Percentiles rank a stretch among this genome's conserved stretches.
Conservation (phyloP, 2,797 vertebrate genomes). For the Selene dorsalis region DNA sequence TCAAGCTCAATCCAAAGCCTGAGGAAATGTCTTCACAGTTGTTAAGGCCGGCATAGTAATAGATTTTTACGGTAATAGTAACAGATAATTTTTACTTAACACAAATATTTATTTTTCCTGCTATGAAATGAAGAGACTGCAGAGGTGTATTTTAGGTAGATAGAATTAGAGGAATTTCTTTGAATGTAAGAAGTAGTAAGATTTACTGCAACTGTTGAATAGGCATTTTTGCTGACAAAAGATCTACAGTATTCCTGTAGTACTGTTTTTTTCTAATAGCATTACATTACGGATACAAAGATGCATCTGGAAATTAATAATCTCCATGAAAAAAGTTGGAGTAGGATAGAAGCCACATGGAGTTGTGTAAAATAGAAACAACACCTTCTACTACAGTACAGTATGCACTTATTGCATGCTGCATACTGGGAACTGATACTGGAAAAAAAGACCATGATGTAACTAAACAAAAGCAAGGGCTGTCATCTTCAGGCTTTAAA, state of each 20-base stretch:
- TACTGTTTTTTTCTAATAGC: neutral
- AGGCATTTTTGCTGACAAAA: neutral
- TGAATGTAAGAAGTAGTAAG: neutral
- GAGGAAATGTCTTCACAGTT: conserved; percentile 9
- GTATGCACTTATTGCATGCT: too few relatives aligned
- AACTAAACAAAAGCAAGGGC: neutral
- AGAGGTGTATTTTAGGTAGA: neutral
- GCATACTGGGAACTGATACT: too few relatives aligned
- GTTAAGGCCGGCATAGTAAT: neutral
- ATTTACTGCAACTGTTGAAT: neutral
- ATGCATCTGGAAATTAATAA: neutral
- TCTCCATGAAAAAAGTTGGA: too few relatives aligned
- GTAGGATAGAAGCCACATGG: neutral
- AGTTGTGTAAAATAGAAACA: conserved; percentile 2
- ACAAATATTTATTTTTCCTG: conserved; percentile 7
- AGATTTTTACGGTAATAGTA: neutral
- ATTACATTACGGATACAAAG: neutral
- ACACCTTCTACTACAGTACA: conserved; percentile 18
- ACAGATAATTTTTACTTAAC: neutral
- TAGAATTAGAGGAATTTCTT: neutral
- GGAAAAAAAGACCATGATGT: neutral
- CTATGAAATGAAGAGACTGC: conserved; percentile 7
- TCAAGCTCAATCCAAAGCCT: conserved; percentile 5
- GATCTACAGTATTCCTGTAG: neutral
- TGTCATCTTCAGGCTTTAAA: neutral